Evolutionary conservation across 2,888 invertebrate species (phyloP), one percentile per base, ranked within the genome.

Genomic region (Eristalis intricaria): DNA sequence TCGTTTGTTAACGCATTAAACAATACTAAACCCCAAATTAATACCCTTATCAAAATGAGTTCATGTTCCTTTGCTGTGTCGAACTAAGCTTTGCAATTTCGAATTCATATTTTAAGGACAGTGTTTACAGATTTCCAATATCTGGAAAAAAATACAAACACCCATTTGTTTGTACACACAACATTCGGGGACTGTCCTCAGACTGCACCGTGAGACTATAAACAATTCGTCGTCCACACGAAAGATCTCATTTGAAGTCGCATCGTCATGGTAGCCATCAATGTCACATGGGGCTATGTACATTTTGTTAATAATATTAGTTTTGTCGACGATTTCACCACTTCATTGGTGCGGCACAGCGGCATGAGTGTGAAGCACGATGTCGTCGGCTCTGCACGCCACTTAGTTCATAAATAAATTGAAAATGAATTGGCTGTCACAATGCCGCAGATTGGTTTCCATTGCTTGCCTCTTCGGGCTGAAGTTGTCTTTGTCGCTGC

Each of bases 361-460:
- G 70, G 50, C 77, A 68, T 71, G 76, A 82, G 70, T 79, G 40
- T 61, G 58, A 50, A 78, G 69, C 78, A 75, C 75, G 70, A 76
- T 80, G 58, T 75, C 75, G 13, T 60, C 68, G 68, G 56, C 23
- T 70, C 66, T 69, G 71, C 60, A 60, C 74, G 76, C 19, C 73
- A 26, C 64, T 77, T 77, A 69, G 82, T 86, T 86, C 63, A 86
- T 82, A 86, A 86, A 86, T 86, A 78, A 86, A 82, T 82, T 69
- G 68, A 82, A 86, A 71, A 73, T 69, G 69, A 82, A 73, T 82
- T 82, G 86, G 43, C 73, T 82, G 82, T 63, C 85, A 82, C 68
- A 77, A 50, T 77, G 50, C 73, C 64, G 64, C 60, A 65, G 63
- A 82, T 82, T 74, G 69, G 74, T 69, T 77, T 69, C 73, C 69